These are phyloP conservation scores for Sinocyclocheilus anophthalmus DNA, from an alignment of 2,113 vertebrate species.

Conservation along the genomic window DNA sequence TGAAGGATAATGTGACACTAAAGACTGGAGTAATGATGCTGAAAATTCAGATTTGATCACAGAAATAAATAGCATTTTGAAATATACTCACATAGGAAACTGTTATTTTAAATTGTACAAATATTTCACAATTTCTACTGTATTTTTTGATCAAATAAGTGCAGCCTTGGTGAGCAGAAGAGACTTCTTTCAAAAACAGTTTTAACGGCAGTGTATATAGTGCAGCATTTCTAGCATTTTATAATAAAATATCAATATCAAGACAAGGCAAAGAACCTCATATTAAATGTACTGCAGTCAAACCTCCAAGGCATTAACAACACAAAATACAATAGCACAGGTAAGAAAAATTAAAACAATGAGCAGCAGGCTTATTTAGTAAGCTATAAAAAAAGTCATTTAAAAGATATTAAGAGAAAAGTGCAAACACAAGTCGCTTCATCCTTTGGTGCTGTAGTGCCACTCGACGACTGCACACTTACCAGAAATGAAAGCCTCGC, in stretches of 20 bases:
- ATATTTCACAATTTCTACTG: background rate
- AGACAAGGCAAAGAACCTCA: background rate
- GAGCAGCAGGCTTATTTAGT: background rate
- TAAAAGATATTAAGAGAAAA: background rate
- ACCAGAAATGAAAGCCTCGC: background rate
- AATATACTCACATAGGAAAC: background rate
- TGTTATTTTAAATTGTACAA: background rate
- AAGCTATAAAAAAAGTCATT: too few species aligned
- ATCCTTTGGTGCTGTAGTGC: background rate
- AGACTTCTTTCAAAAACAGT: background rate
- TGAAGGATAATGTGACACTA: background rate
- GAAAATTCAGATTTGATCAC: background rate
- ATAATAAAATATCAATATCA: background rate
- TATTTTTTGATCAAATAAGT: background rate
- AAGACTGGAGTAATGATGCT: background rate
- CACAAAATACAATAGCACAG: background rate
- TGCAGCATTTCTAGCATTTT: background rate
- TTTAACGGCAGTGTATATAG: background rate
- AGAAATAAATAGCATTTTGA: background rate
- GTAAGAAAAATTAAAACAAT: background rate
- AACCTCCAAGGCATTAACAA: background rate
- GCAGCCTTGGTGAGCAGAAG: background rate
- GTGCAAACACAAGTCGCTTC: background rate
- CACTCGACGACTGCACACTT: background rate
- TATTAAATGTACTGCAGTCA: background rate